Percentiles rank a stretch among this genome's conserved stretches.
phyloP scores from a whole-genome alignment of 2,797 vertebrate genomes.

The Fistularia commersonii region DNA sequence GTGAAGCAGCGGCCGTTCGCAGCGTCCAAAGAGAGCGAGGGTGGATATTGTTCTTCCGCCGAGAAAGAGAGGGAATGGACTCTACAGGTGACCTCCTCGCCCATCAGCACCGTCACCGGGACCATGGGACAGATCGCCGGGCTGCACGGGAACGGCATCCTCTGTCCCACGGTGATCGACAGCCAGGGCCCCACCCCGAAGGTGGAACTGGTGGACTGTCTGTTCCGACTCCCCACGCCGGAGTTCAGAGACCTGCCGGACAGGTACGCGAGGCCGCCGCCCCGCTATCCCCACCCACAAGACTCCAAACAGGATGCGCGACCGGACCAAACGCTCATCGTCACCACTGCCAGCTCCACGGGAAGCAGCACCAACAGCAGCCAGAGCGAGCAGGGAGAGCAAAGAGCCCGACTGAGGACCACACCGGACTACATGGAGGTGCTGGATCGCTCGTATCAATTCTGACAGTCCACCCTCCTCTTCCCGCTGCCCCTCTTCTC shows the following conservation, averaged over 20 bases:
- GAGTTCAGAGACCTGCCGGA: constrained; percentile 88
- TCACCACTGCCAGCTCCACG: constrained; percentile 74
- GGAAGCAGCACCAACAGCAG: constrained; percentile 82
- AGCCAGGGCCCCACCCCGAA: constrained; percentile 82
- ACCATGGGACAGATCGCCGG: constrained; percentile 72
- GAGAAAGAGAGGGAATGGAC: constrained; percentile 93
- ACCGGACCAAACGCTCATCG: constrained; percentile 86
- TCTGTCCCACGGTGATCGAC: constrained; percentile 85
- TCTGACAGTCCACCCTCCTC: constrained; percentile 71
- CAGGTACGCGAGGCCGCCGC: constrained; percentile 77
- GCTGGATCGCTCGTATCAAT: constrained; percentile 96
- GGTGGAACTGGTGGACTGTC: constrained; percentile 87
- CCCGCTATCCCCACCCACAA: constrained; percentile 84
- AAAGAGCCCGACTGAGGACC: constrained; percentile 94
- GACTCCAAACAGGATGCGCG: constrained; percentile 87
- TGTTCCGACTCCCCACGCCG: constrained; percentile 87
- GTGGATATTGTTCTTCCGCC: constrained; percentile 81
- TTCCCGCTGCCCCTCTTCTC: constrained; percentile 35
- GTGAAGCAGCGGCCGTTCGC: constrained; percentile 56
- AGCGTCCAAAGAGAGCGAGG: constrained; percentile 67
- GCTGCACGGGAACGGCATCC: constrained; percentile 83
- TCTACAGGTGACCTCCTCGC: constrained; percentile 83
- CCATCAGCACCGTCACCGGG: constrained; percentile 88
- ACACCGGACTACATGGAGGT: constrained; percentile 99
- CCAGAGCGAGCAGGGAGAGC: constrained; percentile 87